These are phyloP conservation scores for Poecilus cupreus DNA, from an alignment of 2,888 invertebrate genomes.

Conservation along the genomic window DNA sequence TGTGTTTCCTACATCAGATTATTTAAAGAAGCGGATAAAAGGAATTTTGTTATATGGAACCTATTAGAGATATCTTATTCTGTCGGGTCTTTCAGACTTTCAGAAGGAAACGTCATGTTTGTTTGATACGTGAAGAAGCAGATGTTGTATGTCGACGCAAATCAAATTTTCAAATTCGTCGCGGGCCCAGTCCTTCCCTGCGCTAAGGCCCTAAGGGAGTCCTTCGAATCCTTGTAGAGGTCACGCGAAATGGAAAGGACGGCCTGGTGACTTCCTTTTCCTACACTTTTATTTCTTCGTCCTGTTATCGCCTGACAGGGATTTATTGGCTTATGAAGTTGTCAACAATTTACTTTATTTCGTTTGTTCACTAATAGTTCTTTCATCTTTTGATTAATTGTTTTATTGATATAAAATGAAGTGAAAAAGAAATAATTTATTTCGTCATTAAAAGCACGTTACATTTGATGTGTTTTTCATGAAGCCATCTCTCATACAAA, in stretches of 20 bases:
- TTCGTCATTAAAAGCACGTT: not conserved
- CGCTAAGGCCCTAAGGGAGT: not conserved
- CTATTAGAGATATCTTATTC: too few relatives aligned
- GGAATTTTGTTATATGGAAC: too few relatives aligned
- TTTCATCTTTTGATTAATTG: not conserved
- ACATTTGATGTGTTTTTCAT: not conserved
- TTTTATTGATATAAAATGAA: not conserved
- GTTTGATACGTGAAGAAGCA: not conserved
- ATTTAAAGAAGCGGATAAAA: too few relatives aligned
- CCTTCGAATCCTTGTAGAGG: not conserved
- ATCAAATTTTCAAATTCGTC: slow-evolving; percentile 3
- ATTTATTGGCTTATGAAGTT: slow-evolving; percentile 23
- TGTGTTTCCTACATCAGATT: too few relatives aligned
- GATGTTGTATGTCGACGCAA: not conserved
- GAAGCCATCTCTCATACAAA: not conserved
- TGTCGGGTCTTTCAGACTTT: too few relatives aligned
- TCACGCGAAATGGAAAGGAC: not conserved
- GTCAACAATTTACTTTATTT: slow-evolving; percentile 13
- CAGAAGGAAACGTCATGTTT: too few relatives aligned
- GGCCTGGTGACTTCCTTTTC: not conserved
- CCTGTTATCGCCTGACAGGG: not conserved
- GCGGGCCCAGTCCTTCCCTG: not conserved
- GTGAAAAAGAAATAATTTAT: not conserved
- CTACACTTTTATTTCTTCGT: not conserved
- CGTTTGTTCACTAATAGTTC: not conserved